These are phyloP conservation scores for Decapterus maruadsi DNA, from an alignment of 2,797 vertebrate genomes.

Conservation along the genomic window DNA sequence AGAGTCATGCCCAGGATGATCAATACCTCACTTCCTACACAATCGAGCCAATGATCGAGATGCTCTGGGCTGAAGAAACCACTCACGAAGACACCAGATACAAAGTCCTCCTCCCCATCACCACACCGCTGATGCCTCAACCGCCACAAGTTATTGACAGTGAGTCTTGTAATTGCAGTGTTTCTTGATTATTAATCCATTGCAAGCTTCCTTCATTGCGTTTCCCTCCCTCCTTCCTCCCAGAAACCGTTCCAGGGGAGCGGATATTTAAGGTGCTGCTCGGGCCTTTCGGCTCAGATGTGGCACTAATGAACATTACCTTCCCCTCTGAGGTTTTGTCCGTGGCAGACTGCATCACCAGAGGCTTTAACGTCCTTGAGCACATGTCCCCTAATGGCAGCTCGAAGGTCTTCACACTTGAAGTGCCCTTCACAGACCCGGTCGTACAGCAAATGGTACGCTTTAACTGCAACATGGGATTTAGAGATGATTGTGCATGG, in stretches of 20 bases:
- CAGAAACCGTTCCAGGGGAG: conserved; percentile 71
- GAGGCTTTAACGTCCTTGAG: conserved; percentile 75
- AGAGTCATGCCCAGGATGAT: conserved; percentile 70
- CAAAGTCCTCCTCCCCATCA: conserved; percentile 79
- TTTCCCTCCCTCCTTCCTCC: not conserved
- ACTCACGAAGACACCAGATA: conserved; percentile 75
- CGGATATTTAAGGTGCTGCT: conserved; percentile 71
- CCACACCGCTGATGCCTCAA: conserved; percentile 44
- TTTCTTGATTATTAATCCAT: fast-evolving
- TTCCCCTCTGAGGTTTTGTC: conserved; percentile 69
- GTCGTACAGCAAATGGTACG: conserved; percentile 63
- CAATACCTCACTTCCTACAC: conserved; percentile 65
- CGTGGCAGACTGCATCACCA: conserved; percentile 43
- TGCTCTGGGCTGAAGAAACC: conserved; percentile 76
- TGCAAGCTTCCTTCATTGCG: not conserved
- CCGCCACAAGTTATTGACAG: conserved; percentile 64
- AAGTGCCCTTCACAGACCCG: conserved; percentile 78
- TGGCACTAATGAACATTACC: conserved; percentile 71
- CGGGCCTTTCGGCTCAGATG: conserved; percentile 71
- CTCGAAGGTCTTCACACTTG: conserved; percentile 65
- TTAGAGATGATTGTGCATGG: not conserved
- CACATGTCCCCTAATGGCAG: conserved; percentile 54
- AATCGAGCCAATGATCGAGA: conserved; percentile 79
- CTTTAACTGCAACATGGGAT: not conserved
- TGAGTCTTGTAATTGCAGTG: conserved; percentile 42